A percentile compares a stretch with the other conserved stretches of the same genome.
Conservation (phyloP, 1,140 invertebrate species). For the Hestina assimilis region DNA sequence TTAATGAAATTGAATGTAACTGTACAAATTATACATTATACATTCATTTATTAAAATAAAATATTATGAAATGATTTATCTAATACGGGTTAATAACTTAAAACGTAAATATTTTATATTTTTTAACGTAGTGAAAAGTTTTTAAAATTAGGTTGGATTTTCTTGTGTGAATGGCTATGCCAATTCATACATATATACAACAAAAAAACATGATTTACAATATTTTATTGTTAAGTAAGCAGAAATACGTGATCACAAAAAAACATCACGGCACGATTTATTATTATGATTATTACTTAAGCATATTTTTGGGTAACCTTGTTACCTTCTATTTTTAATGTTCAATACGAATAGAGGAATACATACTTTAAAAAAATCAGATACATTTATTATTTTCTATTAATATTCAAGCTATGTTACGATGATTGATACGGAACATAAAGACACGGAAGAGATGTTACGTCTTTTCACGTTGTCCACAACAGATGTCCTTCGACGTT, state of each 20-base stretch:
- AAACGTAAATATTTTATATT: too few species aligned
- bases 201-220: neutral
- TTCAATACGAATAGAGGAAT: neutral
- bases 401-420: conserved; percentile 38
- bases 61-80: too few species aligned
- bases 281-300: conserved; percentile 12
- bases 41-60: too few species aligned
- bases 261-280: conserved; percentile 11
- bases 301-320: conserved; percentile 2
- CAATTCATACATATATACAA: neutral
- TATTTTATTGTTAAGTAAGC: conserved; percentile 21
- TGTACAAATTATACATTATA: too few species aligned
- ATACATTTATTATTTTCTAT: conserved; percentile 6
- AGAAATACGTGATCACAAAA: conserved; percentile 24
- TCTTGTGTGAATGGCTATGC: neutral
- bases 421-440: conserved; percentile 50
- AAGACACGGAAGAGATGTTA: conserved; percentile 59
- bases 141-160: too few species aligned
- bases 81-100: too few species aligned
- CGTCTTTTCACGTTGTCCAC: conserved; percentile 49
- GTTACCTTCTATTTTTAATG: conserved; percentile 5
- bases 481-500: conserved; percentile 46
- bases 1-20: too few species aligned
- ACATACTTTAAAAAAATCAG: neutral
- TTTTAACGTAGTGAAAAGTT: too few species aligned